Evolutionary conservation across 53 echinoderm and acorn worm genomes (phyloP).

Genomic region (Patiria pectinifera): DNA sequence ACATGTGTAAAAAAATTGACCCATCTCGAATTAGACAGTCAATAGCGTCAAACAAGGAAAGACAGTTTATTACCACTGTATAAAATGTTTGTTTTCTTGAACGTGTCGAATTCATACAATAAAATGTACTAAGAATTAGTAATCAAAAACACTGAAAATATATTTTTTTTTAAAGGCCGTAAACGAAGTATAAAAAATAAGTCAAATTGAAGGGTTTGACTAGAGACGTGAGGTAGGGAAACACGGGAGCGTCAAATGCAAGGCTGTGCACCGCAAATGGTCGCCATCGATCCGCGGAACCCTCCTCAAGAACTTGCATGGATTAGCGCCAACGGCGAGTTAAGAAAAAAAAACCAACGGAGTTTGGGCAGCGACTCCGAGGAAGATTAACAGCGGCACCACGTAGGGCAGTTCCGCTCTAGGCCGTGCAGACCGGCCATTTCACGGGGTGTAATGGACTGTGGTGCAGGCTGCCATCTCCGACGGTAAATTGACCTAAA

Average conservation of each 20-base stretch:
- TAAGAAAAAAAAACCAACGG: neutral
- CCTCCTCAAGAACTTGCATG: slow-evolving; percentile 45
- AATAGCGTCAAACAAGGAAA: too few relatives aligned
- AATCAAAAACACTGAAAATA: too few relatives aligned
- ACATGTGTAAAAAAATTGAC: too few relatives aligned
- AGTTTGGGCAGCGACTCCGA: slow-evolving; percentile 28
- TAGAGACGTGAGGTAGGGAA: neutral
- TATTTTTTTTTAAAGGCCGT: neutral
- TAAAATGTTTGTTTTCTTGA: too few relatives aligned
- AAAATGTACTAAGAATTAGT: too few relatives aligned
- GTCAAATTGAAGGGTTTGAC: neutral
- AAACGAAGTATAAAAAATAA: neutral
- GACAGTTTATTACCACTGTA: too few relatives aligned
- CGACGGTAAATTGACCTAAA: slow-evolving; percentile 58
- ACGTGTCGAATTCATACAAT: too few relatives aligned
- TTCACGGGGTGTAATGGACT: slow-evolving; percentile 57
- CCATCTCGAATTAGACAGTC: too few relatives aligned
- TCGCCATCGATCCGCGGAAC: slow-evolving; percentile 45
- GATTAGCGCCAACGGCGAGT: slow-evolving; percentile 53
- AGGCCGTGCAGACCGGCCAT: slow-evolving; percentile 35
- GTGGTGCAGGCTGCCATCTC: slow-evolving; percentile 46
- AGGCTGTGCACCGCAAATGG: slow-evolving; percentile 21
- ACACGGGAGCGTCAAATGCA: neutral
- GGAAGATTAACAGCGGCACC: slow-evolving; percentile 53
- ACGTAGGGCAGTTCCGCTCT: slow-evolving; percentile 58